Conservation (phyloP, 2,113 vertebrate genomes). For the Butastur rufipennis region DNA sequence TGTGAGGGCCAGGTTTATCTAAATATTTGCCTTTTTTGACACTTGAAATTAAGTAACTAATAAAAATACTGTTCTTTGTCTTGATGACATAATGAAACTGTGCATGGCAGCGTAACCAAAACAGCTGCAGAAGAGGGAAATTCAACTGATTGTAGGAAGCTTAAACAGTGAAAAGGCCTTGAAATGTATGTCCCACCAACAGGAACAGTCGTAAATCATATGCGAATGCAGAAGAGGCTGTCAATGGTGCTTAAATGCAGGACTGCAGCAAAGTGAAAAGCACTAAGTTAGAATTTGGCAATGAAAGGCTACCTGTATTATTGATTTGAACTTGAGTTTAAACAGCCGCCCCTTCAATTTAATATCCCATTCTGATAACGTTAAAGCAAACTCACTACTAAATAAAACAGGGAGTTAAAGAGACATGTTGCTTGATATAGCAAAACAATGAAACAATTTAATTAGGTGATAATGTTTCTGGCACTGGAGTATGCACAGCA, state of each 20-base stretch:
- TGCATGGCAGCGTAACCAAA: background rate
- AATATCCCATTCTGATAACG: slow-evolving; percentile 53
- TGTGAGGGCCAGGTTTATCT: background rate
- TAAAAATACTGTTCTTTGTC: background rate
- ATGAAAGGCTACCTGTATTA: slow-evolving; percentile 52
- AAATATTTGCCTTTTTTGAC: slow-evolving; percentile 12
- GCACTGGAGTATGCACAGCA: slow-evolving; percentile 38
- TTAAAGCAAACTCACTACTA: slow-evolving; percentile 59
- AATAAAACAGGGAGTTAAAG: slow-evolving; percentile 71
- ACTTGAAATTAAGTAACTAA: background rate
- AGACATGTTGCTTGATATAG: slow-evolving; percentile 63
- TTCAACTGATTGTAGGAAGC: background rate
- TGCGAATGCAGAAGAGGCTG: background rate
- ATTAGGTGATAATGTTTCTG: slow-evolving; percentile 65
- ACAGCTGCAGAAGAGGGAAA: slow-evolving; percentile 10
- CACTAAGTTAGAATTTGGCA: slow-evolving; percentile 39
- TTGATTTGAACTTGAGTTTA: slow-evolving; percentile 68
- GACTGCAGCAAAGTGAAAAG: slow-evolving; percentile 36
- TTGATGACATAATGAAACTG: background rate
- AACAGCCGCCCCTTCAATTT: slow-evolving; percentile 61
- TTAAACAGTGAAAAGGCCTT: slow-evolving; percentile 50
- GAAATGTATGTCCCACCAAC: slow-evolving; percentile 18
- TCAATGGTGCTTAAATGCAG: background rate
- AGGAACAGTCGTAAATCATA: slow-evolving; percentile 63
- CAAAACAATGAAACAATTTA: slow-evolving; percentile 73